Evolutionary conservation across 2,797 vertebrate genomes (phyloP).

Genomic region (Notolabrus celidotus): DNA sequence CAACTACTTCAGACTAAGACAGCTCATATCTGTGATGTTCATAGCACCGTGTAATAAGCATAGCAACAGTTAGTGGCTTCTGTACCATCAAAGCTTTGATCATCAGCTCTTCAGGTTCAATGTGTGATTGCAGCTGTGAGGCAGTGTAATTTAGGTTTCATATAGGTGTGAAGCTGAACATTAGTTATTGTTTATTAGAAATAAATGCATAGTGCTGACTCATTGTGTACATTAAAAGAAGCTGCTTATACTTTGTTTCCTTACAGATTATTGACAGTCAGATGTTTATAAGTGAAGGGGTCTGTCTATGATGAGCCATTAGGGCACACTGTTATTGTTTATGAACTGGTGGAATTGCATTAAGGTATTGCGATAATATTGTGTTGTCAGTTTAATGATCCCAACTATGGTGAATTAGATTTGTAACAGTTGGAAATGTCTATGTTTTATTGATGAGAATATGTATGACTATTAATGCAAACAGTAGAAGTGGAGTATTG

Average conservation of each 20-base stretch:
- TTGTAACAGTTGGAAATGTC: not conserved
- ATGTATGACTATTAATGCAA: not conserved
- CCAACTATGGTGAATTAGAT: not conserved
- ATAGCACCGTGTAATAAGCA: constrained; percentile 31
- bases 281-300: not conserved
- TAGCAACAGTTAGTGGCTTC: constrained; percentile 1
- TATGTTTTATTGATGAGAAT: not conserved
- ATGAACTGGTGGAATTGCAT: not conserved
- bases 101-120: not conserved
- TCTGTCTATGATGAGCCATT: not conserved
- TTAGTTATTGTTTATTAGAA: constrained; percentile 25
- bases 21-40: constrained; percentile 20
- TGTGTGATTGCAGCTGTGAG: not conserved
- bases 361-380: not conserved
- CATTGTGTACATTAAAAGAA: not conserved
- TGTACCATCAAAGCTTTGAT: constrained; percentile 14
- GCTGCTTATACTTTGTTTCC: constrained; percentile 5
- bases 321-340: not conserved
- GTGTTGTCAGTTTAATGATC: not conserved
- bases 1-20: constrained; percentile 18
- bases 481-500: not conserved
- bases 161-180: not conserved
- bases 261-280: constrained; percentile 13
- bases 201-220: constrained; percentile 17
- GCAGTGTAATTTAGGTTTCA: not conserved